A percentile compares a stretch with the other conserved stretches of the same genome.
Evolutionary conservation across 2,797 vertebrate genomes (phyloP).

Genomic region (Trichosurus vulpecula): DNA sequence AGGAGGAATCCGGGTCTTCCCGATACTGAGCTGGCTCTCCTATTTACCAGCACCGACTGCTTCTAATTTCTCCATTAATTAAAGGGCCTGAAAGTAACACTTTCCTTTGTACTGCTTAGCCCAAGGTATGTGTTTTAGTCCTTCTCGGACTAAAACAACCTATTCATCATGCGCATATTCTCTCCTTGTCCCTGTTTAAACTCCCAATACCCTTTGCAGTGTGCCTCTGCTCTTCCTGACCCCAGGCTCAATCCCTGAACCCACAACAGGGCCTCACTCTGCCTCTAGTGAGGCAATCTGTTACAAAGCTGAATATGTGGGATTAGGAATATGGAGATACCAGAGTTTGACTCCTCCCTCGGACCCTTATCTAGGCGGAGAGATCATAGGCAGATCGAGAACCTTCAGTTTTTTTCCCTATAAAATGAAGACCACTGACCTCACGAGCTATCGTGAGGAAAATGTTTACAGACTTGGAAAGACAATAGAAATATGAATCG

Average conservation of each 20-base stretch:
- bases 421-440: neutral
- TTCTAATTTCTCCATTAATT: neutral
- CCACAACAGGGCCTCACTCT: neutral
- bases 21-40: neutral
- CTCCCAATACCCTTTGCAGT: neutral
- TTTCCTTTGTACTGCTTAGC: neutral
- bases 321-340: neutral
- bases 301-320: neutral
- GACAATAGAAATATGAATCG: neutral
- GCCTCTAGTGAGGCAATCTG: neutral
- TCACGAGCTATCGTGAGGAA: neutral
- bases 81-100: neutral
- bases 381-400: neutral
- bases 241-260: neutral
- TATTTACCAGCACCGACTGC: neutral
- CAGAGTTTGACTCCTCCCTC: neutral
- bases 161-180: neutral
- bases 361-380: neutral
- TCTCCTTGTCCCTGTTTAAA: neutral
- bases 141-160: neutral
- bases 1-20: neutral
- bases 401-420: neutral
- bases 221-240: neutral
- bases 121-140: neutral
- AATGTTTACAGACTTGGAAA: neutral